Evolutionary conservation across 2,113 vertebrate genomes (phyloP), one percentile per base, ranked within the genome.

Genomic region (Etheostoma cragini): DNA sequence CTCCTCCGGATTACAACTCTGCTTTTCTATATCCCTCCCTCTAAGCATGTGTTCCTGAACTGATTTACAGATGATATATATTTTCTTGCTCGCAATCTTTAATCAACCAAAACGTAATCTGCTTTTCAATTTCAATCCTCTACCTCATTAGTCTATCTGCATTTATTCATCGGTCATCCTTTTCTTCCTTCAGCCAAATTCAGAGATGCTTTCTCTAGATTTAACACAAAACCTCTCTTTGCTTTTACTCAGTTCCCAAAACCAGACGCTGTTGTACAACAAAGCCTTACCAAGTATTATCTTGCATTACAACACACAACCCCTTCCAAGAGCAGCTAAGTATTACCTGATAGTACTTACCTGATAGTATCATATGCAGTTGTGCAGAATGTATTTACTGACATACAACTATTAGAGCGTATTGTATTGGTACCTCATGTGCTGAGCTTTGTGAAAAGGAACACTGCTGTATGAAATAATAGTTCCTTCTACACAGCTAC

Each of bases 1-100:
- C 90, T 68, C 90, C 93, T 68, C 94, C 93, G 1, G 91, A 94
- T 81, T 89, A 96, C 88, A 96, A 94, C 78, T 94, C 96, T 0
- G 89, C 93, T 15, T 77, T 95, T 53, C 88, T 95, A 3, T 95
- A 94, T 72, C 93, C 95, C 21, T 91, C 95, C 30, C 93, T 92
- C 30, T 94, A 92, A 92, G 88, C 70, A 73, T 52, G 33, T 35
- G 16, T 3, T 19, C 14, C 15, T 52, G 3, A 11, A 53, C 12
- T 38, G 1, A 30, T 45, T 72, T 8, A 62, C 17, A 82, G 67
- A 88, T 66, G 66, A 57, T 82, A 21, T 35, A 38, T 15, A 46
- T 56, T 54, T 65, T 77, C 7, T 17, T 65, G 42, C 49, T 81
- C 22, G 15, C n/a, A 11, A 4, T 52, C 35, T 74, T 63, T 33